These are phyloP conservation scores for Nematostella vectensis DNA, from an alignment of 92 coral and sea anemone genomes.

Conservation along the genomic window DNA sequence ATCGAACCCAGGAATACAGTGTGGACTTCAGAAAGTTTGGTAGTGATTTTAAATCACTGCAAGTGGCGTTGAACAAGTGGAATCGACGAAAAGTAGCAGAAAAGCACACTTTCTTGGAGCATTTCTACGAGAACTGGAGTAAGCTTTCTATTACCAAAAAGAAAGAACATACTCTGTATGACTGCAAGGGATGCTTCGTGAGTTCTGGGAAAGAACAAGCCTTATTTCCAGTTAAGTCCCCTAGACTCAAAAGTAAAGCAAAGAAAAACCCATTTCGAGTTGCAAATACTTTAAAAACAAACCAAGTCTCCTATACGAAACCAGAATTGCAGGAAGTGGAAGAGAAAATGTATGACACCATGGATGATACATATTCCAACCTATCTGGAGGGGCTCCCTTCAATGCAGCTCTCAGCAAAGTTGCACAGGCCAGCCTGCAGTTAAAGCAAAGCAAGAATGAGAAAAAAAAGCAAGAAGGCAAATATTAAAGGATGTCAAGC, in stretches of 20 bases:
- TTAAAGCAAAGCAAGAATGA: slow-evolving; percentile 9
- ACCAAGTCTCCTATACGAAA: not conserved
- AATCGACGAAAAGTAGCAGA: slow-evolving; percentile 12
- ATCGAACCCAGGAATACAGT: not conserved
- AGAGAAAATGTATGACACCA: slow-evolving; percentile 2
- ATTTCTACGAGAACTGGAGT: slow-evolving; percentile 25
- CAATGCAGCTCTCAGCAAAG: slow-evolving; percentile 24
- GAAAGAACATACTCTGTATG: slow-evolving; percentile 24
- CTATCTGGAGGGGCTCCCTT: slow-evolving; percentile 9
- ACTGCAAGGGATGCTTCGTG: slow-evolving; percentile 33
- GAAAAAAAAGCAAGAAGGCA: slow-evolving; percentile 9
- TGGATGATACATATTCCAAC: slow-evolving; percentile 9
- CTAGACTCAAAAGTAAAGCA: slow-evolving; percentile 15
- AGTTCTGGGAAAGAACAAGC: slow-evolving; percentile 13
- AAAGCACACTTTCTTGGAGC: slow-evolving; percentile 6
- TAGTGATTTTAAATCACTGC: slow-evolving; percentile 11
- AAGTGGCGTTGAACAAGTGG: slow-evolving; percentile 21
- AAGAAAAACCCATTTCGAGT: slow-evolving; percentile 20
- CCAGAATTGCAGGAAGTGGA: slow-evolving; percentile 7
- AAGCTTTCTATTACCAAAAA: slow-evolving; percentile 21
- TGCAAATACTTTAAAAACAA: not conserved
- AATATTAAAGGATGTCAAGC: slow-evolving; percentile 6
- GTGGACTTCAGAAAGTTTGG: slow-evolving; percentile 5
- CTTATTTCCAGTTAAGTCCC: slow-evolving; percentile 26
- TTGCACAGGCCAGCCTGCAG: slow-evolving; percentile 17